Conservation (phyloP, 2,113 vertebrate species). For the Okapia johnstoni region DNA sequence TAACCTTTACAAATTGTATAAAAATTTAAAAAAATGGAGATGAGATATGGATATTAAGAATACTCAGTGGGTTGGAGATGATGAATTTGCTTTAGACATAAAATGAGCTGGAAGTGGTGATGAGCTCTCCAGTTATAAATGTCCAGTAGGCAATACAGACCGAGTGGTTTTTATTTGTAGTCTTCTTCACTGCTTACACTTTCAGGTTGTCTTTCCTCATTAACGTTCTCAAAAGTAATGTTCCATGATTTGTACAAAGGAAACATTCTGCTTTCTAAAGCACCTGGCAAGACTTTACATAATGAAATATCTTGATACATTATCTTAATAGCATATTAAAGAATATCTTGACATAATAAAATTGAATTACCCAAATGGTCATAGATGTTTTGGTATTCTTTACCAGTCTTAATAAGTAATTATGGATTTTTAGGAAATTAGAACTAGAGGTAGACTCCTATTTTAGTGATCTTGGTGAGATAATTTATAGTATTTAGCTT, state of each 20-base stretch:
- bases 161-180: not conserved
- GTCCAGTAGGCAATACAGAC: not conserved
- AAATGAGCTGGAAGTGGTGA: not conserved
- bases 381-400: not conserved
- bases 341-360: not conserved
- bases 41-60: not conserved
- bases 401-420: not conserved
- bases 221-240: not conserved
- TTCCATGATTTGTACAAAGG: not conserved
- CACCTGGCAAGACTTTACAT: not conserved
- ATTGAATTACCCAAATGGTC: not conserved
- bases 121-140: not conserved
- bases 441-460: not conserved
- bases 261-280: not conserved
- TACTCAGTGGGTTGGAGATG: not conserved
- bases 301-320: not conserved
- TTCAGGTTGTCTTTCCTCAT: not conserved
- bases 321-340: not conserved
- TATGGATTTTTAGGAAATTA: not conserved
- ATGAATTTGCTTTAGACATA: not conserved
- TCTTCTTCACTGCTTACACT: not conserved
- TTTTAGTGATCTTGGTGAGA: not conserved
- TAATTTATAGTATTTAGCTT: not conserved
- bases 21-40: not conserved
- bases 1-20: not conserved